Evolutionary conservation across 2,797 vertebrate species (phyloP), one percentile per base, ranked within the genome.

Genomic region (Sebastes elongatus): DNA sequence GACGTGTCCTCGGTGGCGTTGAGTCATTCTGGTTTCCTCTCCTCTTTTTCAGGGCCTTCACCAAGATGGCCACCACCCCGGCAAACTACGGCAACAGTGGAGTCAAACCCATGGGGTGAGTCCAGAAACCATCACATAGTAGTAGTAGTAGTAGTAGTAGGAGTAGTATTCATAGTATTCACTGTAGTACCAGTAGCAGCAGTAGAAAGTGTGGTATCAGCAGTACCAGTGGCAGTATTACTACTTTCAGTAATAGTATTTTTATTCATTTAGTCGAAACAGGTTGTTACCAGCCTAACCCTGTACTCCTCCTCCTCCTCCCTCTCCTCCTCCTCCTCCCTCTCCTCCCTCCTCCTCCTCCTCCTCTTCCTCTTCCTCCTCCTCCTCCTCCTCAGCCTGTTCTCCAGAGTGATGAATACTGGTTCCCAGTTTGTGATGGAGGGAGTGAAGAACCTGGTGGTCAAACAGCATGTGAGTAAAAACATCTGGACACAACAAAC

Each of bases 391-490:
- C 22, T 0, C 93, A 99, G 98, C 46, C 95, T 99, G 13, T 97
- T 99, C 84, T 99, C 98, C 85, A 96, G 97, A 91, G 98, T 99
- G 90, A 99, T 99, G 98, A 99, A 99, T 84, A 96, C 97, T 0
- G 98, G 98, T 87, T 99, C 98, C 52, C 98, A 99, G 90, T 98
- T 99, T 89, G 98, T 99, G 78, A 99, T 99, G 98, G 98, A 99
- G 95, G 98, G 98, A 53, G 98, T 99, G 81, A 99, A 99, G 94
- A 99, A 99, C 94, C 95, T 99, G 74, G 98, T 99, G 59, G 85
- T 99, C 80, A 99, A 99, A 87, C 98, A 99, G 67, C 98, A 99
- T 89, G 98, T 99, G 92, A 97, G 97, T 96, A 80, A 9, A 53
- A 42, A 42, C 11, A 42, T 20, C 42, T 49, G 42, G 7, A 49